Conservation (phyloP, 1,140 invertebrate species). For the Aleiodes sp. region DNA sequence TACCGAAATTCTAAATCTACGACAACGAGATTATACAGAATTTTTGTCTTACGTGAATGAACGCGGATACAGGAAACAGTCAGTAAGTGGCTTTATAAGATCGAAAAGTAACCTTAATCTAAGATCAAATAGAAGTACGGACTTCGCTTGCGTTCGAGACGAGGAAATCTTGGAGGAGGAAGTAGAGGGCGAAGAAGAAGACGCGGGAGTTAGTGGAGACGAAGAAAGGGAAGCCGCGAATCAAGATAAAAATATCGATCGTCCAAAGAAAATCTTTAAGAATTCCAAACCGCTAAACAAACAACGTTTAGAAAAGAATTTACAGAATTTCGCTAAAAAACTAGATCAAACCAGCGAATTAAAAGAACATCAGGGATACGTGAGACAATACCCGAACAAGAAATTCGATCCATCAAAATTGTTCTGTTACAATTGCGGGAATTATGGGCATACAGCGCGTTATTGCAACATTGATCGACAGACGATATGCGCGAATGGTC, state of each 20-base stretch:
- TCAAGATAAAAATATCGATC: background rate
- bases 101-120: too few relatives aligned
- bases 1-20: conserved; percentile 17
- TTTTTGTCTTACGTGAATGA: conserved; percentile 17
- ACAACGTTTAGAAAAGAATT: too few relatives aligned
- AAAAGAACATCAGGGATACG: too few relatives aligned
- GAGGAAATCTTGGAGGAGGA: background rate
- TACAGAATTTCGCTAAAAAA: too few relatives aligned
- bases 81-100: too few relatives aligned
- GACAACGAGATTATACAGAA: conserved; percentile 15
- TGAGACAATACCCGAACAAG: too few relatives aligned
- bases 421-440: conserved; percentile 25
- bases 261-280: background rate
- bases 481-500: conserved; percentile 9
- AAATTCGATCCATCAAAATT: background rate
- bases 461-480: conserved; percentile 8
- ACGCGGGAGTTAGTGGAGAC: background rate
- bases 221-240: background rate
- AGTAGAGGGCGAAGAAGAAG: background rate
- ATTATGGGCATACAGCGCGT: conserved; percentile 5
- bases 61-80: conserved; percentile 6
- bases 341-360: too few relatives aligned
- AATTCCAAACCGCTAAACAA: too few relatives aligned
- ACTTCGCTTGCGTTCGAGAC: background rate
- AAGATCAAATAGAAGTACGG: background rate